Conservation (phyloP, 2,888 invertebrate species). For the Parthenolecanium corni region DNA sequence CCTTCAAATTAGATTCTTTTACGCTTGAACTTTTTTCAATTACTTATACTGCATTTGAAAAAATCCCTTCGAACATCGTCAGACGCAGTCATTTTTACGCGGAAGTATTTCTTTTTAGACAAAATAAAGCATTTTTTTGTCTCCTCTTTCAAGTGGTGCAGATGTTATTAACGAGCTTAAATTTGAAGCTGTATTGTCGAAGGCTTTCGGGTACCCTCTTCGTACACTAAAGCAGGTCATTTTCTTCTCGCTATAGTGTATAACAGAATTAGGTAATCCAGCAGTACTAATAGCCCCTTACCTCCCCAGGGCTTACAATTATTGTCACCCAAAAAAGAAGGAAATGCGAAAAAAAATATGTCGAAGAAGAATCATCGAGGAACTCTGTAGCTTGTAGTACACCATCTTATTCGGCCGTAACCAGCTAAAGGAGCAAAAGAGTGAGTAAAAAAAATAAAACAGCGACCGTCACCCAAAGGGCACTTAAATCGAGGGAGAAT, state of each 20-base stretch:
- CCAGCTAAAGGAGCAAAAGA: too few relatives aligned
- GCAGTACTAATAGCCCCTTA: slow-evolving; percentile 19
- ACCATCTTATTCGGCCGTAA: not conserved
- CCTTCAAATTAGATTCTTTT: slow-evolving; percentile 15
- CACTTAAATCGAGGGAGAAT: slow-evolving; percentile 20
- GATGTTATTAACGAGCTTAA: slow-evolving; percentile 28
- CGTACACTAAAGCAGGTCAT: too few relatives aligned
- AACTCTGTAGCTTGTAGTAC: too few relatives aligned
- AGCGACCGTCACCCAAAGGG: slow-evolving; percentile 19
- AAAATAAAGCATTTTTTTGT: not conserved
- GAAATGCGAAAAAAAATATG: too few relatives aligned
- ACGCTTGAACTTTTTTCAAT: slow-evolving; percentile 26
- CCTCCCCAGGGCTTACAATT: too few relatives aligned
- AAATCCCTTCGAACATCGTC: not conserved
- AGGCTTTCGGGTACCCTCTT: not conserved
- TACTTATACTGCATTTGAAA: too few relatives aligned
- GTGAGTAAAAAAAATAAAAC: too few relatives aligned
- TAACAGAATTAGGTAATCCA: slow-evolving; percentile 28
- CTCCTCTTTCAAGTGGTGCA: slow-evolving; percentile 26
- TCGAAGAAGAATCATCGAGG: too few relatives aligned
- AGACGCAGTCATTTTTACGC: slow-evolving; percentile 10
- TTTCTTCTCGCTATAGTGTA: slow-evolving; percentile 27
- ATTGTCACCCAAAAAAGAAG: too few relatives aligned
- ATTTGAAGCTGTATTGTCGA: slow-evolving; percentile 25
- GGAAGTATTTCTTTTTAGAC: not conserved